A percentile compares a stretch with the other conserved stretches of the same genome.
Conservation (phyloP, 1,140 invertebrate species). For the Mizuhopecten yessoensis region DNA sequence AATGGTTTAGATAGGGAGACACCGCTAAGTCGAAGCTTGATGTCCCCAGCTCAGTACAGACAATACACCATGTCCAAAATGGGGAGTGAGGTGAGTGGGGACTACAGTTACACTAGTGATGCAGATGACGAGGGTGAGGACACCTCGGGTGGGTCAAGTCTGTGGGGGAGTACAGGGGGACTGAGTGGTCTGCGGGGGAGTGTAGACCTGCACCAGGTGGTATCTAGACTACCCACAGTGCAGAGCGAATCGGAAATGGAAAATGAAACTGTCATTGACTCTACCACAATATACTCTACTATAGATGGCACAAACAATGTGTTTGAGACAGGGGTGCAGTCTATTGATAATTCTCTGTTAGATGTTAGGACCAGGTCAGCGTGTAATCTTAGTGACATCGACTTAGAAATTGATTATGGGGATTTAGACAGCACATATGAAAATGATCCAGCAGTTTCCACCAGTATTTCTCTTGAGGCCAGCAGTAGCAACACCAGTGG, state of each 20-base stretch:
- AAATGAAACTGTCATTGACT: conserved; percentile 37
- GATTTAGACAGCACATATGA: neutral
- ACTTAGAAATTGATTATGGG: neutral
- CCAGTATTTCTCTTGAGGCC: conserved; percentile 40
- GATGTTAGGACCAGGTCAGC: neutral
- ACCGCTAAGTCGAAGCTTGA: neutral
- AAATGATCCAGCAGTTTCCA: conserved; percentile 8
- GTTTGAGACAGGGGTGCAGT: neutral
- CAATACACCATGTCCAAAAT: neutral
- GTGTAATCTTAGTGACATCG: conserved; percentile 14
- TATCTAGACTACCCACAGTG: conserved; percentile 52
- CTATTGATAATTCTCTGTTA: neutral
- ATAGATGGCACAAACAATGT: neutral
- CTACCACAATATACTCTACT: neutral
- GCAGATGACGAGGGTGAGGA: conserved; percentile 73
- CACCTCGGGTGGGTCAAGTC: conserved; percentile 66
- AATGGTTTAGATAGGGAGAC: conserved; percentile 12
- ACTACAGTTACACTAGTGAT: conserved; percentile 68
- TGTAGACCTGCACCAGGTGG: conserved; percentile 7
- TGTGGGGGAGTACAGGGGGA: conserved; percentile 49
- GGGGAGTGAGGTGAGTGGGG: conserved; percentile 56
- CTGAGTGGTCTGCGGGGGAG: neutral
- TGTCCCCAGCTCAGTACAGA: conserved; percentile 8
- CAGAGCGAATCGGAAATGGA: conserved; percentile 60
- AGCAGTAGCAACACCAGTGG: neutral